phyloP scores from a whole-genome alignment of 2,113 vertebrate species.

The Larimichthys polyactis region DNA sequence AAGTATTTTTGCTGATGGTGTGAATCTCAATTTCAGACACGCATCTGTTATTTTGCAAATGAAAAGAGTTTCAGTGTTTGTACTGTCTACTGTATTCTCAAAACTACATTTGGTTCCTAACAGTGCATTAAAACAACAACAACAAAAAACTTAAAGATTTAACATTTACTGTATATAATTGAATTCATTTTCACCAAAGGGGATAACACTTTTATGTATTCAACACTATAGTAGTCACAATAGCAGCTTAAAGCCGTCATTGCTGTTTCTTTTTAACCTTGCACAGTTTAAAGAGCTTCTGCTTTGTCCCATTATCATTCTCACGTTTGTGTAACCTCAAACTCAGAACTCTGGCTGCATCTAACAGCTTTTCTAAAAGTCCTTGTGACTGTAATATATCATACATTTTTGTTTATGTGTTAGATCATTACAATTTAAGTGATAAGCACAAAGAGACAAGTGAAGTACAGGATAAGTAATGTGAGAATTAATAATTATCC shows the following conservation, averaged over 20 bases:
- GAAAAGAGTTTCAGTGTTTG: no score
- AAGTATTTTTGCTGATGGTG: no score
- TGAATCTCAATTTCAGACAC: no score
- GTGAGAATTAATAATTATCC: slow-evolving; percentile 48
- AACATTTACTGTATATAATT: not conserved
- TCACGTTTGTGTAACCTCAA: not conserved
- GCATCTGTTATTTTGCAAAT: no score
- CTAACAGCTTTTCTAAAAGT: not conserved
- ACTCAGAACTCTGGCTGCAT: not conserved
- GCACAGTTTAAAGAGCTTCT: not conserved
- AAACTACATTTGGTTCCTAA: no score
- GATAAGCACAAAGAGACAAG: not conserved
- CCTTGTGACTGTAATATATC: not conserved
- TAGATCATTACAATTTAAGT: not conserved
- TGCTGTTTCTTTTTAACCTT: not conserved
- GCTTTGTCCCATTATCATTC: not conserved
- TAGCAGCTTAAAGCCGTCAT: not conserved
- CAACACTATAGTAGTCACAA: not conserved
- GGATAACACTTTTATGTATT: not conserved
- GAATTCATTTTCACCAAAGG: not conserved
- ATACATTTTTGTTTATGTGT: slow-evolving; percentile 9
- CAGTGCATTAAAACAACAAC: no score
- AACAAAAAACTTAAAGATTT: not conserved
- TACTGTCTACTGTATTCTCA: no score
- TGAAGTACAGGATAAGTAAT: slow-evolving; percentile 24